Percentiles rank a stretch among this genome's conserved stretches.
Evolutionary conservation across 2,888 invertebrate species (phyloP).

Genomic region (Junonia oenone): DNA sequence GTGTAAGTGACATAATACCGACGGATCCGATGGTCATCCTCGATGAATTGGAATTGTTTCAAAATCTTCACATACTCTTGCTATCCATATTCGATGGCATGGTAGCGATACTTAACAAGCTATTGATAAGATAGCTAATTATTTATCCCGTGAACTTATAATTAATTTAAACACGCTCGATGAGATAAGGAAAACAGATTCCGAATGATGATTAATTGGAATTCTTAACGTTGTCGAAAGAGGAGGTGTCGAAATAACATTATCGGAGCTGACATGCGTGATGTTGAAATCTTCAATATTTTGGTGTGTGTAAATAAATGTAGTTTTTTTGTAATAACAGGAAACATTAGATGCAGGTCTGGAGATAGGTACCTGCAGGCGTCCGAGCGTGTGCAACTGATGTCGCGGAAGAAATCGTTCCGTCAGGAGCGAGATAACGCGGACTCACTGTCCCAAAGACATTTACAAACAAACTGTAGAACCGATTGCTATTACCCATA

Average conservation of each 20-base stretch:
- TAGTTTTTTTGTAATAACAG: background rate
- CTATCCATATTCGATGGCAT: background rate
- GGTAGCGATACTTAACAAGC: background rate
- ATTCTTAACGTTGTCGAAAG: background rate
- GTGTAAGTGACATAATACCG: conserved; percentile 9
- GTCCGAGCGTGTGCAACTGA: conserved; percentile 9
- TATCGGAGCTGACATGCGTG: background rate
- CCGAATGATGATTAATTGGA: background rate
- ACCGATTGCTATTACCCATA: background rate
- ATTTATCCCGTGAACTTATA: background rate
- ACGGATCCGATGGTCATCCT: background rate
- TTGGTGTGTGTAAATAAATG: background rate
- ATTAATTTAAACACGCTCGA: background rate
- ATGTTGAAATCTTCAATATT: background rate
- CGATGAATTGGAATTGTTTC: background rate
- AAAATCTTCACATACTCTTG: background rate
- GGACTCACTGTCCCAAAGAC: conserved; percentile 6
- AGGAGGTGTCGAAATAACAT: background rate
- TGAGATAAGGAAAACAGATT: background rate
- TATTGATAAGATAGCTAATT: background rate
- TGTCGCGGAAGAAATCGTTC: conserved; percentile 10
- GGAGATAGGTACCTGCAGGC: conserved; percentile 6
- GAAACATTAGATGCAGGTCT: conserved; percentile 9
- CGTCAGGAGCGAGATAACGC: conserved; percentile 4
- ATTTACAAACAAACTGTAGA: background rate